Evolutionary conservation across 2,113 vertebrate species (phyloP).

Genomic region (Otocyon megalotis): DNA sequence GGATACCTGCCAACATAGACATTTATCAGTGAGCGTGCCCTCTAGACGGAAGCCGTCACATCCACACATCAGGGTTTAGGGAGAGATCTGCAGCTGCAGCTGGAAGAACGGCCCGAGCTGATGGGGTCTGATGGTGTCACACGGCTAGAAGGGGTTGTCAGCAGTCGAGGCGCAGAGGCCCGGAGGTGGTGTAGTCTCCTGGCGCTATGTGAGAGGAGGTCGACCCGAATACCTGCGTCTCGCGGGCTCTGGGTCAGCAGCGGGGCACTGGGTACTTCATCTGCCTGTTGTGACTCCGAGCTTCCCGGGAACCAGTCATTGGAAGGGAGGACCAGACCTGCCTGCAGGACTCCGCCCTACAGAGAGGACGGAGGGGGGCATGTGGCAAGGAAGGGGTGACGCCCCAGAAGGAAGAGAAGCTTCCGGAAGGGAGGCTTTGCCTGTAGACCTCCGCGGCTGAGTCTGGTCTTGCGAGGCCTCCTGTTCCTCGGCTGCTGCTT

Average conservation of each 20-base stretch:
- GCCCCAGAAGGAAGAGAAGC: background rate
- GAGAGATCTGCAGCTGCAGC: too few relatives aligned
- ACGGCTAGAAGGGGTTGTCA: background rate
- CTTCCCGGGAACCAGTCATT: background rate
- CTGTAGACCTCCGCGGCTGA: background rate
- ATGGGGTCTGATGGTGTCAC: rapidly evolving
- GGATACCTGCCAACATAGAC: rapidly evolving
- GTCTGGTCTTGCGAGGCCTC: rapidly evolving
- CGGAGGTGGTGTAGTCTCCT: rapidly evolving
- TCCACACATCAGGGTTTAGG: rapidly evolving
- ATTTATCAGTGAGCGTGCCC: rapidly evolving
- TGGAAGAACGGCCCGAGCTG: rapidly evolving
- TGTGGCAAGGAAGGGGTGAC: background rate
- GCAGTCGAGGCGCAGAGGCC: background rate
- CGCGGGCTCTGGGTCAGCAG: background rate
- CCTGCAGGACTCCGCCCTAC: too few relatives aligned
- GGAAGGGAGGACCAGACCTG: background rate
- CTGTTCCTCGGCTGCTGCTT: background rate
- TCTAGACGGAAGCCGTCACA: rapidly evolving
- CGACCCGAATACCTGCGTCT: rapidly evolving
- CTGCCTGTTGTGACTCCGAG: too few relatives aligned
- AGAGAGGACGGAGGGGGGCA: background rate
- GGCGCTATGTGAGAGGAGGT: background rate
- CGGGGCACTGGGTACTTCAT: rapidly evolving
- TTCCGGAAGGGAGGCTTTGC: background rate